A percentile compares a stretch with the other conserved stretches of the same genome.
Conservation (phyloP, 1,140 invertebrate species). For the Saxidomus purpurata region DNA sequence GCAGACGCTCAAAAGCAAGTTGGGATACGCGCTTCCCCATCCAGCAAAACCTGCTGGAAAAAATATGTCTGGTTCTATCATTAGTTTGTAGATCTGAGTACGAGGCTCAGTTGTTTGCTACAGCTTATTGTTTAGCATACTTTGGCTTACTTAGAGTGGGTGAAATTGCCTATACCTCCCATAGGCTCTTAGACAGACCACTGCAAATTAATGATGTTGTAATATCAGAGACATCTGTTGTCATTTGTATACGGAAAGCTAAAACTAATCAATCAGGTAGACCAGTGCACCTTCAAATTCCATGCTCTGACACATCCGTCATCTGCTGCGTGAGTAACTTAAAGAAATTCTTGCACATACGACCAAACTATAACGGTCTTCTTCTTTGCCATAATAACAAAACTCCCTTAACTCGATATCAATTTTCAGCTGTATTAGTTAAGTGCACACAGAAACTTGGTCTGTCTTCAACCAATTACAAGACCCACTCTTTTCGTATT, state of each 20-base stretch:
- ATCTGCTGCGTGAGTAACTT: background rate
- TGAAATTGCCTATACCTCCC: background rate
- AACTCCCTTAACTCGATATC: background rate
- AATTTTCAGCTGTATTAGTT: background rate
- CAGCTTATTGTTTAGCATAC: slow-evolving; percentile 4
- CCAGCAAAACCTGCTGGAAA: background rate
- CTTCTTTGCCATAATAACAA: background rate
- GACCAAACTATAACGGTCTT: background rate
- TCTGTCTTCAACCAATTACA: background rate
- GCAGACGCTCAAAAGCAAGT: background rate
- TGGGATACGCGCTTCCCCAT: background rate
- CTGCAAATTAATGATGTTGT: too few species aligned
- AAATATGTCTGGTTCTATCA: background rate
- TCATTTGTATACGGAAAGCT: background rate
- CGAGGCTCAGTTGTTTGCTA: background rate
- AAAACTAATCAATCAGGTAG: slow-evolving; percentile 3
- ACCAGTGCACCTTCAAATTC: background rate
- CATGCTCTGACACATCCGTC: too few species aligned
- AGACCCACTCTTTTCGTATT: slow-evolving; percentile 9
- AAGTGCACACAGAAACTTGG: background rate
- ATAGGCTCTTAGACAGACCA: too few species aligned
- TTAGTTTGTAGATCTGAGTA: background rate
- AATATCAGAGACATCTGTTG: background rate
- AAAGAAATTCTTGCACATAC: background rate
- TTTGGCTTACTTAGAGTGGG: slow-evolving; percentile 17